Base-by-base conservation (phyloP, 2,797 vertebrate genomes). In the Parotocinclus haroldoi region DNA sequence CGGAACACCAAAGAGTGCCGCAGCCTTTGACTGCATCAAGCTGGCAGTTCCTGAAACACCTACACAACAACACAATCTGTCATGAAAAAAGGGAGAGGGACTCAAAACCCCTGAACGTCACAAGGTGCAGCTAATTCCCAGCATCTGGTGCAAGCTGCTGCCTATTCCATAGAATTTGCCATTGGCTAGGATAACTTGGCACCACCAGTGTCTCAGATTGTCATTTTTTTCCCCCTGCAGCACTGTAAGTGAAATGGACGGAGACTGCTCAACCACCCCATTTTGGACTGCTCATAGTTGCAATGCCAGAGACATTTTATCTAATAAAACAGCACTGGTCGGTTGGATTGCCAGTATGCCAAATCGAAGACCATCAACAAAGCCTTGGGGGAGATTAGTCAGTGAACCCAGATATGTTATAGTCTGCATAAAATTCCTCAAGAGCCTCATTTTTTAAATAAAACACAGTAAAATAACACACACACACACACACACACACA, bases 281-380 rank as follows among this genome's bases (percentile, higher is more conserved):
- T 87, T 64, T 90, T 87, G 77, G 81, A 84, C 81, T 81, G 84
- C 78, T 87, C 85, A 87, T 81, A 86, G 81, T 83, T 84, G 83
- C 84, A 82, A 85, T 86, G 81, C 78, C 79, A 83, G 51, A 59
- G 85, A 83, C 81, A 83, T 86, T 86, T 90, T 89, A 90, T 89
- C 88, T 88, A 88, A 89, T 89, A 89, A 86, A 87, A 89, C 86
- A 88, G 88, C 85, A 80, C 82, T 86, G 87, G 87, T 87, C 84
- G 87, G 85, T 86, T 82, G 81, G 77, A 82, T 87, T 88, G 86
- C 88, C 88, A 90, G 80, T 80, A 85, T 79, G 76, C 60, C 83
- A 89, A 91, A 89, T 88, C 85, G 84, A 83, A 76, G 80, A 83
- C 87, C 82, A 79, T 82, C 85, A 84, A 87, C 83, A 86, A 83